phyloP scores from a whole-genome alignment of 2,888 invertebrate genomes.

The Meteorus colon region DNA sequence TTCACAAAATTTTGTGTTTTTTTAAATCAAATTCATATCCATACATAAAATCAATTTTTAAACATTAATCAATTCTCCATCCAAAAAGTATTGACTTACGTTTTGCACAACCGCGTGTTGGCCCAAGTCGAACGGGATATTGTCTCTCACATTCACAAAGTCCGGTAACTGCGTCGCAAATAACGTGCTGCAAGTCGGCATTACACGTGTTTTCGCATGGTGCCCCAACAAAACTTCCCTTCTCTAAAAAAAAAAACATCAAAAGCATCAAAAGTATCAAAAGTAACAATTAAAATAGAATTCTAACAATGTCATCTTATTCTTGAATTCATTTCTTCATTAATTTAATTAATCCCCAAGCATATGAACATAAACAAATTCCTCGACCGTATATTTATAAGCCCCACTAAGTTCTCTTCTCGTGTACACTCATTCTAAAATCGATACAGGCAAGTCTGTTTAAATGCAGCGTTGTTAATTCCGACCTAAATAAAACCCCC shows the following conservation, averaged over 20 bases:
- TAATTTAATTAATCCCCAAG: neutral
- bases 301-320: neutral
- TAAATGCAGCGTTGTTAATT: conserved; percentile 30
- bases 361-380: neutral
- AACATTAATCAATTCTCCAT: no score
- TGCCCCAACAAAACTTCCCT: conserved; percentile 86
- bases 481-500: conserved; percentile 19
- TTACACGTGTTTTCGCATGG: conserved; percentile 86
- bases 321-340: neutral
- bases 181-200: conserved; percentile 83
- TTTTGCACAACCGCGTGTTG: conserved; percentile 87
- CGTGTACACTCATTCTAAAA: conserved; percentile 42
- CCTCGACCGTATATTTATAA: neutral
- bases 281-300: neutral
- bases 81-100: conserved; percentile 77
- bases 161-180: conserved; percentile 82
- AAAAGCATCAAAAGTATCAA: neutral
- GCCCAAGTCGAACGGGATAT: conserved; percentile 86
- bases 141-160: conserved; percentile 87
- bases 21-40: no score
- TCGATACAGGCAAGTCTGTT: conserved; percentile 50
- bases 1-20: no score
- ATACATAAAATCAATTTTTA: no score
- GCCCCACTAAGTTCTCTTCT: conserved; percentile 43
- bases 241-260: conserved; percentile 74